Evolutionary conservation across 2,113 vertebrate species (phyloP), one percentile per base, ranked within the genome.

Genomic region (Fulmarus glacialis): DNA sequence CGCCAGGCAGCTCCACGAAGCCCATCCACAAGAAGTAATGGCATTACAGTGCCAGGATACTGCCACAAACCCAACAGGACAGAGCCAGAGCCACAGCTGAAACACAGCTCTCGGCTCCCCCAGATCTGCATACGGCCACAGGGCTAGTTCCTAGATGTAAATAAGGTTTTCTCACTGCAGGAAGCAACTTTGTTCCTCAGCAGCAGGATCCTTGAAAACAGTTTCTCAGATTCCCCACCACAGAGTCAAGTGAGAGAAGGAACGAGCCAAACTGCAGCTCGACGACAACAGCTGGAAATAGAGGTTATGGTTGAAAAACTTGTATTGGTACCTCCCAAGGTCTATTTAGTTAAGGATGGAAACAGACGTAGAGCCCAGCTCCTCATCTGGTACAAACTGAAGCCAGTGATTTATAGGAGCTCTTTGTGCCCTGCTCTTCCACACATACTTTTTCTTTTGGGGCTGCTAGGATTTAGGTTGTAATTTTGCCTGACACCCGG

Each of bases 261-360:
- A 80, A 78, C 0, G 12, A 87, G 48, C 60, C 78, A 72, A 75
- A 38, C 59, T 12, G 5, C 60, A 84, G 59, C 23, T 36, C 7
- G 1, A 6, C 2, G 0, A 16, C 0, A 1, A 70, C 48, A 81
- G 78, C 72, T 60, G 55, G 53, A 62, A 83, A 18, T 0, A 8
- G 29, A 66, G 62, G 19, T 12, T 30, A 42, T 1, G 58, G 3
- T 13, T 52, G 4, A 50, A 60, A 40, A 45, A 4, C 45, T 5
- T 3, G 0, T 3, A 11, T 15, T 59, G 20, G 16, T 10, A 32
- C 12, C 45, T 73, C 19, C 48, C 73, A 47, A 53, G 34, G 27
- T n/a, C 80, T 27, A 0, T 7, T 18, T 12, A 32, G 15, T 9
- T 1, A 8, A 42, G 63, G n/a, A 52, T 6, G 34, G 34, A 38